A percentile compares a stretch with the other conserved stretches of the same genome.
These are phyloP conservation scores for Bungarus multicinctus DNA, from an alignment of 2,113 vertebrate species.

Conservation along the genomic window DNA sequence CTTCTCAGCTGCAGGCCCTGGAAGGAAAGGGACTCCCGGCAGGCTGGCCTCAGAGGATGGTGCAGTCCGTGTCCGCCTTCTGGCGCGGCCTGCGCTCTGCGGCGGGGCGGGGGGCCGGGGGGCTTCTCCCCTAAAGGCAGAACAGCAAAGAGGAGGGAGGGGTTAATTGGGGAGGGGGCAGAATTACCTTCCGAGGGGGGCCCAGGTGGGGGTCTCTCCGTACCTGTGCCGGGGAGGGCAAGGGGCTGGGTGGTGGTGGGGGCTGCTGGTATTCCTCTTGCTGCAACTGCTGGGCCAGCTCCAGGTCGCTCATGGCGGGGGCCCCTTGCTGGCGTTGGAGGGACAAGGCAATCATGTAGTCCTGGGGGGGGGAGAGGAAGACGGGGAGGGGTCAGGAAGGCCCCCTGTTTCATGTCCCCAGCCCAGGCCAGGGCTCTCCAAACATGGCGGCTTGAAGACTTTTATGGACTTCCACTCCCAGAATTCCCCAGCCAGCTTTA, in stretches of 20 bases:
- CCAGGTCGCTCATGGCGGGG: conserved; percentile 80
- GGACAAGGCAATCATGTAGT: conserved; percentile 88
- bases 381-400: background rate
- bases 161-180: background rate
- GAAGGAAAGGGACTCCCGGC: fast-evolving
- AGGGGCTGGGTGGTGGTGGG: fast-evolving
- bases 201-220: fast-evolving
- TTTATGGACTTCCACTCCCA: background rate
- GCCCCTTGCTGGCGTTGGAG: conserved; percentile 79
- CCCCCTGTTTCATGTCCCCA: background rate
- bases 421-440: background rate
- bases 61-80: conserved; percentile 77
- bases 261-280: conserved; percentile 88
- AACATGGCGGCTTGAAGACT: background rate
- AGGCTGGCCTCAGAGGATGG: conserved; percentile 50
- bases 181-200: fast-evolving
- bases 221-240: conserved; percentile 37
- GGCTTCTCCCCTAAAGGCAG: conserved; percentile 73
- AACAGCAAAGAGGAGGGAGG: fast-evolving
- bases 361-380: conserved; percentile 62
- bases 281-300: conserved; percentile 88
- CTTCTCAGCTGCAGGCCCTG: background rate
- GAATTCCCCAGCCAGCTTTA: background rate
- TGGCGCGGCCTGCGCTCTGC: conserved; percentile 68
- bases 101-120: conserved; percentile 46